Evolutionary conservation across 1,140 invertebrate species (phyloP).

Genomic region (Galendromus occidentalis): DNA sequence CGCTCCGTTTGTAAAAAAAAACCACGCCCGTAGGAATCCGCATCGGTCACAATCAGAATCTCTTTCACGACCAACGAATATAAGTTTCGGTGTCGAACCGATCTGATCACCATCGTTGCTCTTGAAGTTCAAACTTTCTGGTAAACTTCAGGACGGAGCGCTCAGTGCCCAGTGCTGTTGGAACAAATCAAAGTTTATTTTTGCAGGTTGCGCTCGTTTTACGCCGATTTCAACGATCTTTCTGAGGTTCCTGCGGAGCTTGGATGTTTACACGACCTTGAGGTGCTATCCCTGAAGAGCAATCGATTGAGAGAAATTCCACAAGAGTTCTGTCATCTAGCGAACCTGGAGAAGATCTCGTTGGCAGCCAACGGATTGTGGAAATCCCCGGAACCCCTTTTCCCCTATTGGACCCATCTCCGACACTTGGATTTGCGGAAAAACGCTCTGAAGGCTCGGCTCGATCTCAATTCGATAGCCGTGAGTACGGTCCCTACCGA

Average conservation of each 20-base stretch:
- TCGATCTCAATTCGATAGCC: background rate
- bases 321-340: background rate
- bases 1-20: no score
- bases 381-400: conserved; percentile 41
- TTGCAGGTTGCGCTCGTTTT: background rate
- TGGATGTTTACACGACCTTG: conserved; percentile 27
- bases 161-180: no score
- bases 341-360: conserved; percentile 44
- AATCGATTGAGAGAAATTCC: background rate
- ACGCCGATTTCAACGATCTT: conserved; percentile 23
- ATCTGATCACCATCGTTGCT: no score
- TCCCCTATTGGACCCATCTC: conserved; percentile 33
- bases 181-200: no score
- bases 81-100: no score
- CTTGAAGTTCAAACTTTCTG: no score
- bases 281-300: background rate
- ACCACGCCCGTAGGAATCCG: no score
- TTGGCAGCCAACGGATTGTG: conserved; percentile 53
- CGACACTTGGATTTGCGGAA: background rate
- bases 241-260: conserved; percentile 41
- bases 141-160: no score
- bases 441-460: background rate
- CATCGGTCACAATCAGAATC: no score
- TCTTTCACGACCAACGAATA: no score
- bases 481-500: background rate